These are phyloP conservation scores for Gastracanthus pulcherrimus DNA, from an alignment of 2,888 invertebrate genomes.

Conservation along the genomic window DNA sequence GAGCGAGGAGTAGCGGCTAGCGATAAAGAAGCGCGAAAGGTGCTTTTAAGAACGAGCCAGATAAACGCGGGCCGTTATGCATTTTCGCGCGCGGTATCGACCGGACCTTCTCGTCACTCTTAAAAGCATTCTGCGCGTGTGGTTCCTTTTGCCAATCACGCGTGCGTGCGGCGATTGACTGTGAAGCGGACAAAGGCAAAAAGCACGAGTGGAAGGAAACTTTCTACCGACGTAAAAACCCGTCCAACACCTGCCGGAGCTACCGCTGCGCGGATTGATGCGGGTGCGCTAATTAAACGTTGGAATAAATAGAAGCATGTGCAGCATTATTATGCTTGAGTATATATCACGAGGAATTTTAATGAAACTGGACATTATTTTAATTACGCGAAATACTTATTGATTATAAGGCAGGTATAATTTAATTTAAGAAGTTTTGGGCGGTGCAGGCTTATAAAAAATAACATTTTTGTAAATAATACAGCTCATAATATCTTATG, in stretches of 20 bases:
- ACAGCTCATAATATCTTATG: too few relatives aligned
- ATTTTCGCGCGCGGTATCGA: background rate
- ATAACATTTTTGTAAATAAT: too few relatives aligned
- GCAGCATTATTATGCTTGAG: background rate
- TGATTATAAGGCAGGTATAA: too few relatives aligned
- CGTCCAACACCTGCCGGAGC: constrained; percentile 25
- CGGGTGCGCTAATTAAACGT: constrained; percentile 35
- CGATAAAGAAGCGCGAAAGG: background rate
- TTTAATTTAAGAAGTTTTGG: too few relatives aligned
- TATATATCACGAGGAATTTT: too few relatives aligned
- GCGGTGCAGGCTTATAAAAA: too few relatives aligned
- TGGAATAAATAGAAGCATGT: background rate
- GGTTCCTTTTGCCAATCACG: constrained; percentile 11
- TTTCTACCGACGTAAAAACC: constrained; percentile 1
- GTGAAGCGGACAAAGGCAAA: background rate
- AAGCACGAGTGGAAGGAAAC: background rate
- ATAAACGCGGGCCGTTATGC: background rate
- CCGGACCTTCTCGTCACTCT: background rate
- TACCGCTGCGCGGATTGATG: background rate
- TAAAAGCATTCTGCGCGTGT: background rate
- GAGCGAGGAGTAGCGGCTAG: background rate
- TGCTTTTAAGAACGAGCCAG: background rate
- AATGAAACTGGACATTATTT: too few relatives aligned
- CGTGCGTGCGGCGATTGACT: background rate
- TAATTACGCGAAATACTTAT: too few relatives aligned